Base-by-base conservation (phyloP, 2,113 vertebrate species). In the human region DNA sequence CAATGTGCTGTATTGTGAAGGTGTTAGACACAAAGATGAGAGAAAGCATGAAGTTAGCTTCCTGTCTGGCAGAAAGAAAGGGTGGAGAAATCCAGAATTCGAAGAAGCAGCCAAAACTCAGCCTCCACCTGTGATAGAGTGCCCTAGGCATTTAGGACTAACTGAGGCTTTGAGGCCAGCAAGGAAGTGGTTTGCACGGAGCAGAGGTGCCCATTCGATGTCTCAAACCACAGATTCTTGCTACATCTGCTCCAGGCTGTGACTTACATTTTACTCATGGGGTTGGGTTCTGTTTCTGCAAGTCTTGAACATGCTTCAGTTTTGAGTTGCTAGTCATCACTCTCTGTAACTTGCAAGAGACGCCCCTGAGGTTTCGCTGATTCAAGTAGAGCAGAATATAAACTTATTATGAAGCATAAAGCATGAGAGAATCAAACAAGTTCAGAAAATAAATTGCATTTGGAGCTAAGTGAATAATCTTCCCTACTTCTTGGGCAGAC, bases 311-410 rank as follows among this genome's bases (percentile, higher is more conserved):
- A 48, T 23, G 55, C 43, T 76, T 89, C 89, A 0, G 0, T 79
- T 97, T 82, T 40, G 76, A 97, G 95, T 82, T 82, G 88, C 90
- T 96, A 61, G 93, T 97, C 90, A 45, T 81, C n/a, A 16, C 9
- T 57, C 89, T 57, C 76, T 93, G 70, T 57, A 94, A 94, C 94
- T 94, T 89, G 72, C 48, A 32, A 91, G 96, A 94, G 81, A 90
- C 2, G 16, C 73, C 96, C 96, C 92, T 30, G 94, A 96, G 97
- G 76, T 93, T 97, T 96, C 2, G 3, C 92, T 8, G 50, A 91
- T 93, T 98, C 96, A 64, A 94, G 89, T 90, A 80, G 89, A 98
- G 93, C 89, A 94, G 97, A 94, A 92, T 59, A 84, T 97, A 97
- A 98, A 97, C 96, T 94, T 95, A 95, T 96, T 97, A 97, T 78